phyloP scores from a whole-genome alignment of 1,140 invertebrate genomes.

The Zaprionus davidi region DNA sequence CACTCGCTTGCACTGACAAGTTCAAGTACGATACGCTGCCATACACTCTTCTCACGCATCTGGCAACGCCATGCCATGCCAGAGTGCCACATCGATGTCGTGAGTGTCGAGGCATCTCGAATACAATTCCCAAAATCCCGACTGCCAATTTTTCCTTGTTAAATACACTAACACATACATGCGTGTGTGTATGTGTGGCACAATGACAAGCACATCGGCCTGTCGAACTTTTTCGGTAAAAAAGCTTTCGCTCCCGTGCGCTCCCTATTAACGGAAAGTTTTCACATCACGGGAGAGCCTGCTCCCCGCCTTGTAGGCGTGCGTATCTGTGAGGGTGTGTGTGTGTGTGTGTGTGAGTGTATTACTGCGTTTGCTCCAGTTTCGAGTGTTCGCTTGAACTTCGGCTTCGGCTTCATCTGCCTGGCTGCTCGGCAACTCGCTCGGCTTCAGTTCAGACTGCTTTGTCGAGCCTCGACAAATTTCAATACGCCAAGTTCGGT shows the following conservation, averaged over 20 bases:
- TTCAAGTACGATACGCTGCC: conserved; percentile 61
- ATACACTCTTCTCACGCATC: conserved; percentile 46
- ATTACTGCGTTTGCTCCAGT: conserved; percentile 72
- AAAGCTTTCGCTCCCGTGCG: conserved; percentile 72
- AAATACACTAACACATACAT: conserved; percentile 52
- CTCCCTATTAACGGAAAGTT: conserved; percentile 48
- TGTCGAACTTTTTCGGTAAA: conserved; percentile 56
- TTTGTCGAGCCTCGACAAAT: conserved; percentile 48
- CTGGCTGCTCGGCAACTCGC: conserved; percentile 10
- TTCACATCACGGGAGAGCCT: conserved; percentile 47
- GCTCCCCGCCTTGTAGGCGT: conserved; percentile 1
- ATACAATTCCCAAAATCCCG: conserved; percentile 74
- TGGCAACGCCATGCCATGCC: conserved; percentile 59
- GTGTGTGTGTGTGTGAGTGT: conserved; percentile 16
- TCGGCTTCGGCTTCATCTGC: conserved; percentile 19
- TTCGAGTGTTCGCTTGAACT: conserved; percentile 38
- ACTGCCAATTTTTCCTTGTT: conserved; percentile 74
- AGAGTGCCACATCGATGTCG: neutral
- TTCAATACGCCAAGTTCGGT: conserved; percentile 82
- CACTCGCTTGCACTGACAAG: conserved; percentile 47
- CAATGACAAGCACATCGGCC: conserved; percentile 29
- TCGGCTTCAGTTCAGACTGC: conserved; percentile 39
- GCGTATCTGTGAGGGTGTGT: conserved; percentile 13
- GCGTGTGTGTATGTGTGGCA: conserved; percentile 11
- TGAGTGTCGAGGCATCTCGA: conserved; percentile 49